Percentiles rank a stretch among this genome's conserved stretches.
These are phyloP conservation scores for Himalopsyche phryganea DNA, from an alignment of 1,140 invertebrate genomes.

Conservation along the genomic window DNA sequence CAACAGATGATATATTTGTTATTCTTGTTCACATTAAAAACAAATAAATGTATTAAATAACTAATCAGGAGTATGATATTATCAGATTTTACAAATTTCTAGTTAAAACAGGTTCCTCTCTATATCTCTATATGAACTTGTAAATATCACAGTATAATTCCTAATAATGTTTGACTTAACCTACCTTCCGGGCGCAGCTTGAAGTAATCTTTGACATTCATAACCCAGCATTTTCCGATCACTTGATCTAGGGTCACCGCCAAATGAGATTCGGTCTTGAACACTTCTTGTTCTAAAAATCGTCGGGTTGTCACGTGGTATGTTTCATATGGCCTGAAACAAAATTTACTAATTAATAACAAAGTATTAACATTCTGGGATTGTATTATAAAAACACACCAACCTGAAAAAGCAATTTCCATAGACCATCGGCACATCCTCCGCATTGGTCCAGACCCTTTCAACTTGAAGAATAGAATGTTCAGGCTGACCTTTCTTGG, in stretches of 20 bases:
- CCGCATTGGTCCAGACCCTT: conserved; percentile 77
- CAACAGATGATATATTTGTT: too few relatives aligned
- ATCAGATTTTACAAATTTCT: too few relatives aligned
- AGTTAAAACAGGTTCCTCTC: too few relatives aligned
- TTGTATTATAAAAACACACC: too few relatives aligned
- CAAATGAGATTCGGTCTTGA: conserved; percentile 87
- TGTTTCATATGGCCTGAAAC: conserved; percentile 81
- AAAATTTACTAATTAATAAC: conserved; percentile 18
- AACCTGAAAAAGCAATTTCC: conserved; percentile 80
- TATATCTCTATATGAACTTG: too few relatives aligned
- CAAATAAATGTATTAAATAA: too few relatives aligned
- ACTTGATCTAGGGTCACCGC: conserved; percentile 84
- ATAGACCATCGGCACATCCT: conserved; percentile 83
- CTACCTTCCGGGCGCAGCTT: conserved; percentile 77
- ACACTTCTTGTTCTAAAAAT: conserved; percentile 94
- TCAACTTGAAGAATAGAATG: conserved; percentile 79
- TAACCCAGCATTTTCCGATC: conserved; percentile 87
- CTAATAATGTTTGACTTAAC: too few relatives aligned
- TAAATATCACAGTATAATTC: too few relatives aligned
- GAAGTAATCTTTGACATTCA: conserved; percentile 95
- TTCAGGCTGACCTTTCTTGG: conserved; percentile 73
- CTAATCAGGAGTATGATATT: too few relatives aligned
- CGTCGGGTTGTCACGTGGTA: conserved; percentile 93
- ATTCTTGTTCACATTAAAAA: too few relatives aligned
- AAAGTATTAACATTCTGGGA: not conserved